Conservation (phyloP, 2,113 vertebrate species). For the Dicentrarchus labrax region DNA sequence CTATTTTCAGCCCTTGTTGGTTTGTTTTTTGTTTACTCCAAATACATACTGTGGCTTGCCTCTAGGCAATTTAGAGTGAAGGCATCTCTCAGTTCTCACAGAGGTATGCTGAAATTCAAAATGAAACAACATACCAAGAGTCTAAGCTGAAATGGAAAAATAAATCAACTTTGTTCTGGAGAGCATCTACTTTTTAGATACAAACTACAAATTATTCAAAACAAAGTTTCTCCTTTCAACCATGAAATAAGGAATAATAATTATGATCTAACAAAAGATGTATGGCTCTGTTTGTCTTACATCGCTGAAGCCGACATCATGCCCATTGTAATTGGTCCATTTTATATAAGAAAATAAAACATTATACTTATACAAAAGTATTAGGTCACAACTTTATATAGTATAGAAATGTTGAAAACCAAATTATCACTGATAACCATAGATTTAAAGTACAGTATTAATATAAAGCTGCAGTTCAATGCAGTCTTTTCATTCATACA, state of each 20-base stretch:
- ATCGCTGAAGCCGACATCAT: not conserved
- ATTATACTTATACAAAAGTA: not conserved
- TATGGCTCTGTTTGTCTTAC: not conserved
- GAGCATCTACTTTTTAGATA: not conserved
- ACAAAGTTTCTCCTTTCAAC: not conserved
- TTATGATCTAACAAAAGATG: not conserved
- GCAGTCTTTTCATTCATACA: not conserved
- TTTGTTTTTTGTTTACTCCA: slow-evolving; percentile 15
- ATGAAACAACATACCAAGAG: not conserved
- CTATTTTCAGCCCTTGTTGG: not conserved
- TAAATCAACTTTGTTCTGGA: not conserved
- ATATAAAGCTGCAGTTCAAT: not conserved
- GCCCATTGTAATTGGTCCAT: not conserved
- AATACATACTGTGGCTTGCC: not conserved
- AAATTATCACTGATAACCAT: not conserved
- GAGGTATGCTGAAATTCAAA: slow-evolving; percentile 13
- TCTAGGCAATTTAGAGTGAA: slow-evolving; percentile 17
- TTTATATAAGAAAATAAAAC: not conserved
- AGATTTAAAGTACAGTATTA: not conserved
- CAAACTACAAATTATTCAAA: not conserved
- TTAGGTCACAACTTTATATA: not conserved
- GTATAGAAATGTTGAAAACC: not conserved
- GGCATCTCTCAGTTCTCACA: slow-evolving; percentile 5
- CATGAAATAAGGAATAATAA: not conserved
- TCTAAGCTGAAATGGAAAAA: slow-evolving; percentile 14